Evolutionary conservation across 2,888 invertebrate genomes (phyloP), one percentile per base, ranked within the genome.

Genomic region (Drosophila sordidula): DNA sequence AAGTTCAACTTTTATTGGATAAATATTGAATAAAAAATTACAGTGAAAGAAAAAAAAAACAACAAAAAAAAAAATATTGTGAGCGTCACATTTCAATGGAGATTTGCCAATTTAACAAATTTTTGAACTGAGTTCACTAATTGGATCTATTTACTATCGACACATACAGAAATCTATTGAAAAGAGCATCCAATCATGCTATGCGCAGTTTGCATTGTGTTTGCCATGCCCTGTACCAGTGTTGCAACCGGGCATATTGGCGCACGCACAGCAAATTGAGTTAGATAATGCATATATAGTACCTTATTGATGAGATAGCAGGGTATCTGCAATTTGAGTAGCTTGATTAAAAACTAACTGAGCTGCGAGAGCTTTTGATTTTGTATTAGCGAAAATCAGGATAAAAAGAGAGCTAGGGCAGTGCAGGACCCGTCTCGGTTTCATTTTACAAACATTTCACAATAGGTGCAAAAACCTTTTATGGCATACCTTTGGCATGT

Each of bases 401-500:
- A 45, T 12, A 22, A 2, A 34, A 32, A 55, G 45, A 47, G 47
- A 22, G 5, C 26, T 51, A 9, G 67, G 36, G 41, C 52, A 54
- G 25, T 39, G 36, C 26, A n/a, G 29, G 29, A 36, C n/a, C 25
- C 45, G 65, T 42, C 61, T 49, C 58, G 83, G 80, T 75, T 68
- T 82, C 57, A 63, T 64, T 84, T 81, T 69, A 77, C 81, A 77
- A 57, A 87, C 26, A 29, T 29, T 29, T 22, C 8, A 29, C 84
- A 81, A 83, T 67, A 58, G 87, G 69, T 77, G 78, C 58, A 66
- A 64, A 70, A 80, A 70, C 71, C 71, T 80, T 77, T 81, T 80
- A 72, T 69, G 66, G 63, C 58, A 61, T 78, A 80, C 80, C 77
- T 68, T 58, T 71, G 69, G 51, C 50, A 70, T 62, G 69, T 54